A percentile compares a stretch with the other conserved stretches of the same genome.
phyloP scores from a whole-genome alignment of 1,140 invertebrate genomes.

The Drosophila varians region DNA sequence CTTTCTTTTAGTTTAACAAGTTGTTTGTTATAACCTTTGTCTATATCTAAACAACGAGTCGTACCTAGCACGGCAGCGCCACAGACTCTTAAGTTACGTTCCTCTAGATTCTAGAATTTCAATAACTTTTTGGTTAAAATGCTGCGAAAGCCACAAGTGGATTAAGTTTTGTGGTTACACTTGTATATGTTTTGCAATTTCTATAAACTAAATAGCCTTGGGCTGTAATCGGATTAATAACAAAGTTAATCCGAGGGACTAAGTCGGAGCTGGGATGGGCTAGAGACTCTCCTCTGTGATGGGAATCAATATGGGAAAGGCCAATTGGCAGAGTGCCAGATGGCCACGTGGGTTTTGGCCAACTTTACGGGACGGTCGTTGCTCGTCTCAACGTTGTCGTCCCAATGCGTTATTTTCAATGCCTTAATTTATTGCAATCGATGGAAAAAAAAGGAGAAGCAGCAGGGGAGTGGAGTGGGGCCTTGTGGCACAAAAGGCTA shows the following conservation, averaged over 20 bases:
- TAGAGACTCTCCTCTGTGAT: too few species aligned
- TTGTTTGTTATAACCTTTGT: too few species aligned
- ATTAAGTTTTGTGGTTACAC: background rate
- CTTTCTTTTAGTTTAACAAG: too few species aligned
- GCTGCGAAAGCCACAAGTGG: background rate
- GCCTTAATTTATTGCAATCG: conserved; percentile 68
- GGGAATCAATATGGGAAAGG: background rate
- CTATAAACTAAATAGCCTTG: background rate
- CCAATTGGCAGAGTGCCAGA: conserved; percentile 32
- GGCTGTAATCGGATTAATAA: background rate
- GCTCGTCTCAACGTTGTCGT: too few species aligned
- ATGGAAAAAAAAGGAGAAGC: conserved; percentile 14
- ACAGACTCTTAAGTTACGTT: background rate
- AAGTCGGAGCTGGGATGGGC: background rate
- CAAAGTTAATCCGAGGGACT: background rate
- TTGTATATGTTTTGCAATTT: background rate
- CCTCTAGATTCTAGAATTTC: background rate
- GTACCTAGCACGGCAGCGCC: background rate
- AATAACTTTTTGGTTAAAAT: background rate
- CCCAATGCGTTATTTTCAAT: conserved; percentile 51
- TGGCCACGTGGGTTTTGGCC: conserved; percentile 38
- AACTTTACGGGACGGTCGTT: background rate
- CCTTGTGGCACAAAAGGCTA: conserved; percentile 46
- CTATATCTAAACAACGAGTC: background rate
- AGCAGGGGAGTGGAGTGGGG: background rate